phyloP scores from a whole-genome alignment of 2,113 vertebrate species.

The Dicentrarchus labrax region DNA sequence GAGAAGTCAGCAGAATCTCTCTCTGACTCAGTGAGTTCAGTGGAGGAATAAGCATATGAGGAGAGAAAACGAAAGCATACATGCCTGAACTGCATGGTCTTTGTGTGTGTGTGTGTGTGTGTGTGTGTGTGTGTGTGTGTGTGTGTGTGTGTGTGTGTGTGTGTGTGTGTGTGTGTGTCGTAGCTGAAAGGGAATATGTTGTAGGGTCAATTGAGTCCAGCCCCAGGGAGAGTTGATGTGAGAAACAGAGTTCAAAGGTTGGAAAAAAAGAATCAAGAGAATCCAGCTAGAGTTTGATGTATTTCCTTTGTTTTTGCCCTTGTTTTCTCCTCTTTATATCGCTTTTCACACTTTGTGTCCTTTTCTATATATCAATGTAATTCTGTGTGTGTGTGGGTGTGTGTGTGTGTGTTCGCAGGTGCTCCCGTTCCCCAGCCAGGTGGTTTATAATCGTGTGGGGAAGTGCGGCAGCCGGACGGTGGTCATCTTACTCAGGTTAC shows the following conservation, averaged over 20 bases:
- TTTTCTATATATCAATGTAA: neutral
- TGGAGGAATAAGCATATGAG: neutral
- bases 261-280: neutral
- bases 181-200: constrained; percentile 13
- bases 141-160: constrained; percentile 4
- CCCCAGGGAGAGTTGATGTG: constrained; percentile 17
- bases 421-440: constrained; percentile 97
- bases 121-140: constrained; percentile 17
- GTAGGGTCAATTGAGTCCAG: constrained; percentile 13
- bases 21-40: constrained; percentile 55
- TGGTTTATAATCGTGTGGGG: constrained; percentile 99
- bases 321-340: neutral
- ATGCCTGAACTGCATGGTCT: neutral
- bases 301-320: neutral
- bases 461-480: constrained; percentile 99
- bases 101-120: constrained; percentile 6
- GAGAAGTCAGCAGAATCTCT: constrained; percentile 10
- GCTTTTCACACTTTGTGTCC: constrained; percentile 5
- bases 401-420: constrained; percentile 81
- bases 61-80: constrained; percentile 5
- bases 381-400: constrained; percentile 6
- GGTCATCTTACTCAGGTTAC: constrained; percentile 93
- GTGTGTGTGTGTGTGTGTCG: neutral
- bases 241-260: constrained; percentile 41
- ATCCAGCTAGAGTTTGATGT: neutral